Conservation (phyloP, 2,797 vertebrate species). For the Schizothorax lantsangensis region DNA sequence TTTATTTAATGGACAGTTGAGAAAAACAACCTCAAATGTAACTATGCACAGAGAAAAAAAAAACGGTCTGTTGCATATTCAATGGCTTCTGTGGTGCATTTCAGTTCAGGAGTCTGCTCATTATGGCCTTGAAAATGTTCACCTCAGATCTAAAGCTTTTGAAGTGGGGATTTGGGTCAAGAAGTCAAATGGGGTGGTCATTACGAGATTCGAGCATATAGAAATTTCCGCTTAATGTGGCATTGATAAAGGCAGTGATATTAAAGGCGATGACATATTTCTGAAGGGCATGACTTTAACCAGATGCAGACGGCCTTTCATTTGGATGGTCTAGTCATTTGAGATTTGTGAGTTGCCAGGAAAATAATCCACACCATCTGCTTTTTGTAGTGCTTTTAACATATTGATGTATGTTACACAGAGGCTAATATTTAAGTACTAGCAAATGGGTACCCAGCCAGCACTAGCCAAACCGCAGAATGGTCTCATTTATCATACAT, state of each 20-base stretch:
- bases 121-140: not conserved
- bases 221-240: constrained; percentile 11
- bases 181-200: constrained; percentile 17
- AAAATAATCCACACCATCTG: constrained; percentile 45
- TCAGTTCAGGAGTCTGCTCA: constrained; percentile 8
- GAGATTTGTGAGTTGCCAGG: constrained; percentile 39
- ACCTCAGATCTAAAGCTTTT: constrained; percentile 26
- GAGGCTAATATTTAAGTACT: not conserved
- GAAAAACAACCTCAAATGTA: not conserved
- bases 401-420: constrained; percentile 24
- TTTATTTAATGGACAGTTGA: not conserved
- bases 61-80: not conserved
- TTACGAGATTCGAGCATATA: constrained; percentile 21
- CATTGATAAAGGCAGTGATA: constrained; percentile 8
- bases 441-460: not conserved
- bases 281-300: constrained; percentile 37
- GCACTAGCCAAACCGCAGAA: constrained; percentile 14
- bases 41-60: not conserved
- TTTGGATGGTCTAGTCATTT: constrained; percentile 27
- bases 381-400: constrained; percentile 22
- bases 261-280: constrained; percentile 24
- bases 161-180: constrained; percentile 29
- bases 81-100: not conserved
- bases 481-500: constrained; percentile 32
- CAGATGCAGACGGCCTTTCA: not conserved